These are phyloP conservation scores for Silurus lanzhouensis DNA, from an alignment of 2,797 vertebrate species.

Conservation along the genomic window DNA sequence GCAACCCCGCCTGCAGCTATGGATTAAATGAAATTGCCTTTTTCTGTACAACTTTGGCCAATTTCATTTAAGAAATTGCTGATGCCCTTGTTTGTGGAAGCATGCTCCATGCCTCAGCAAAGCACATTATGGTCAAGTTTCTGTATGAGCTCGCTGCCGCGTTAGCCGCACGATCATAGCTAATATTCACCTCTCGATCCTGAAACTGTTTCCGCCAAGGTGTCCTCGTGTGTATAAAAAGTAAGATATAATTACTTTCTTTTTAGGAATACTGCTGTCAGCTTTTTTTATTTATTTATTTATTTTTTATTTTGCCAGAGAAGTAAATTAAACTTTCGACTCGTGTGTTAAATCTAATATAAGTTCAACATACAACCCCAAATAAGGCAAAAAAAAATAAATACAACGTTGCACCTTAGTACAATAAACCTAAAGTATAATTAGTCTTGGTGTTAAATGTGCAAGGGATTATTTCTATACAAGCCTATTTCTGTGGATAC, in stretches of 20 bases:
- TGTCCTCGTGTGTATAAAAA: constrained; percentile 39
- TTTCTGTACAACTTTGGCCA: constrained; percentile 47
- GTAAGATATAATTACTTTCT: constrained; percentile 49
- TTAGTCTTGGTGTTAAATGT: constrained; percentile 29
- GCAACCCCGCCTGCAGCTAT: constrained; percentile 39
- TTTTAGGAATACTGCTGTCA: constrained; percentile 36
- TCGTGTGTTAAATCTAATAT: constrained; percentile 47
- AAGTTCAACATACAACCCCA: constrained; percentile 24
- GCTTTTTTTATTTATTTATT: constrained; percentile 23
- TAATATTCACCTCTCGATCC: constrained; percentile 29
- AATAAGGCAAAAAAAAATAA: constrained; percentile 8
- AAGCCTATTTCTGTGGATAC: neutral
- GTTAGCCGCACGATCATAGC: neutral
- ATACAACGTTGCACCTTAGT: neutral
- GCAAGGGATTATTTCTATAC: constrained; percentile 40
- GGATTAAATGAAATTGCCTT: constrained; percentile 56
- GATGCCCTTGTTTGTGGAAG: constrained; percentile 49
- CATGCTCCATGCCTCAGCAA: constrained; percentile 40
- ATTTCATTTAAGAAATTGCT: constrained; percentile 61
- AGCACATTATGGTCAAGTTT: constrained; percentile 37
- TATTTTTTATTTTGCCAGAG: neutral
- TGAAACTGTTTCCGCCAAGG: neutral
- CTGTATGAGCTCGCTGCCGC: constrained; percentile 19
- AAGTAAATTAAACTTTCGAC: constrained; percentile 52
- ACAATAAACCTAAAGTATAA: constrained; percentile 19